phyloP scores from a whole-genome alignment of 2,888 invertebrate species.

The Erebia aethiops region DNA sequence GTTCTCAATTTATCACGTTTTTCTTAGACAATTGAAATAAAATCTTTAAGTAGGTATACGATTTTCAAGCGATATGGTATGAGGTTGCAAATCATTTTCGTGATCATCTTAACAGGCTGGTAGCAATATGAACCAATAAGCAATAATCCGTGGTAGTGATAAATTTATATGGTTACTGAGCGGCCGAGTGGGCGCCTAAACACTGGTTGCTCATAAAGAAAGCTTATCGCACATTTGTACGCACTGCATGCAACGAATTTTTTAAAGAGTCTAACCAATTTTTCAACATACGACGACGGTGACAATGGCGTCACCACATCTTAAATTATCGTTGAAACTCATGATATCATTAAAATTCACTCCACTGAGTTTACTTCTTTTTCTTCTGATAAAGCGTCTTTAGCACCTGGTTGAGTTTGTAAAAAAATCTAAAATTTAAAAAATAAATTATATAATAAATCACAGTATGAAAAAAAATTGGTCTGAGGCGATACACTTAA shows the following conservation, averaged over 20 bases:
- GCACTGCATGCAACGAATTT: constrained; percentile 48
- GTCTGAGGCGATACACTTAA: too few species aligned
- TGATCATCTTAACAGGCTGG: constrained; percentile 32
- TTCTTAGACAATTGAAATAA: too few species aligned
- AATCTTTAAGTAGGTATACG: too few species aligned
- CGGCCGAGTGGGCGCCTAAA: constrained; percentile 79
- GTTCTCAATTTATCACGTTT: too few species aligned
- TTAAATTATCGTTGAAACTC: neutral
- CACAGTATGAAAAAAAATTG: neutral
- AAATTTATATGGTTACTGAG: constrained; percentile 72
- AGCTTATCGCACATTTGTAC: constrained; percentile 3
- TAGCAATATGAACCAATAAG: constrained; percentile 68
- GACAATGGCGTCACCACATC: neutral
- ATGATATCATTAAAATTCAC: neutral
- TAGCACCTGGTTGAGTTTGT: neutral
- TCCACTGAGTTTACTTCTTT: neutral
- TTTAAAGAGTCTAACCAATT: neutral
- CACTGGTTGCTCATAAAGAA: constrained; percentile 72
- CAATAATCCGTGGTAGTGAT: constrained; percentile 75
- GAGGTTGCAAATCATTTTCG: constrained; percentile 4
- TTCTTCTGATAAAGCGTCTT: neutral
- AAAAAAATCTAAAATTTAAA: neutral
- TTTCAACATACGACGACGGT: neutral
- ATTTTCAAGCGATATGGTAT: constrained; percentile 1
- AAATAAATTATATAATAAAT: neutral